phyloP scores from a whole-genome alignment of 1,140 invertebrate species.

The Heterodera schachtii region DNA sequence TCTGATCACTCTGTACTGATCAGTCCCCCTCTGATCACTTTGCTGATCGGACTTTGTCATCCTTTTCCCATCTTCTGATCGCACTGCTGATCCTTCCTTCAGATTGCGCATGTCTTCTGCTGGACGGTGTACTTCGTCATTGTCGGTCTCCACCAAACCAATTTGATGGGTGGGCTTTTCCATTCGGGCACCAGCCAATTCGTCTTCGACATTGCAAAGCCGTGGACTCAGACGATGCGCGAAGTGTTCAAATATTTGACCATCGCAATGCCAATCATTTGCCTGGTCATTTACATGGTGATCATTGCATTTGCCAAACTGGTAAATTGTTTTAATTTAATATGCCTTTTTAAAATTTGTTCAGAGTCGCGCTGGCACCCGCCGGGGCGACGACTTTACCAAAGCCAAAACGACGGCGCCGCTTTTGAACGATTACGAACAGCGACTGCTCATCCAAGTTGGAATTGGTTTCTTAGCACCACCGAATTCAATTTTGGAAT shows the following conservation, averaged over 20 bases:
- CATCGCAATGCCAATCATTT: not conserved
- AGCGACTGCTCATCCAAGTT: slow-evolving; percentile 1
- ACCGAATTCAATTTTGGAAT: not conserved
- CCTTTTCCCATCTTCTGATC: not conserved
- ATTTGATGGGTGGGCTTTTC: not conserved
- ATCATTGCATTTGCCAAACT: not conserved
- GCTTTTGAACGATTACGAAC: slow-evolving; percentile 12
- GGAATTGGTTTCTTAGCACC: not conserved
- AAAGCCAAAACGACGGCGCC: not conserved
- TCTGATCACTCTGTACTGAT: too few species aligned
- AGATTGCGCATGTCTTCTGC: not conserved
- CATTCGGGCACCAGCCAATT: not conserved
- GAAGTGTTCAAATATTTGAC: not conserved
- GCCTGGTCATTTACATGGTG: slow-evolving; percentile 1
- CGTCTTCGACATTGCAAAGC: slow-evolving; percentile 10
- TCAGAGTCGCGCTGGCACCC: not conserved
- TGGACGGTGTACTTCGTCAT: not conserved
- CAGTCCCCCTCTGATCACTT: too few species aligned
- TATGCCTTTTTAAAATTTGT: not conserved
- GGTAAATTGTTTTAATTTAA: not conserved
- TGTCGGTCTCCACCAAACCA: not conserved
- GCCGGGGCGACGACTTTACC: not conserved
- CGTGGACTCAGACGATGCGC: not conserved
- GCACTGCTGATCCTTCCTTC: not conserved
- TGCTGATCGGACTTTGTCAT: too few species aligned